Percentiles rank a stretch among this genome's conserved stretches.
Conservation (phyloP, 2,888 invertebrate species). For the Lycaena phlaeas region DNA sequence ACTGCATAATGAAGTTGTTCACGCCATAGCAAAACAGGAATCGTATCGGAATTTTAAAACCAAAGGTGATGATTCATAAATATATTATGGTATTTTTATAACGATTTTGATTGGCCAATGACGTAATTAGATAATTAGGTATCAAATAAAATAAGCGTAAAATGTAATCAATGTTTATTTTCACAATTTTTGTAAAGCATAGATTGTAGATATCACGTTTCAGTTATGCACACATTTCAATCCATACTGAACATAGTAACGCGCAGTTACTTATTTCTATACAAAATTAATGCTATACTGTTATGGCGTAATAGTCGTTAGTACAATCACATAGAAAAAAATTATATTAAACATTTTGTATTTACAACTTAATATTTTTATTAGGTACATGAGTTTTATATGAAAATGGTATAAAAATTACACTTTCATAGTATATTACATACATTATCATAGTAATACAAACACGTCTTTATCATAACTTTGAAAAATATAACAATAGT, state of each 20-base stretch:
- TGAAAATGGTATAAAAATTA: constrained; percentile 73
- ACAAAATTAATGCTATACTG: constrained; percentile 54
- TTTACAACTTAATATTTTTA: constrained; percentile 64
- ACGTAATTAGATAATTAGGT: too few relatives aligned
- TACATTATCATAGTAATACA: constrained; percentile 63
- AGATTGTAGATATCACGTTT: constrained; percentile 73
- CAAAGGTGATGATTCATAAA: too few relatives aligned
- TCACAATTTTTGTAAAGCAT: constrained; percentile 70
- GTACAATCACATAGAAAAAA: constrained; percentile 65
- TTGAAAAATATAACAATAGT: constrained; percentile 70
- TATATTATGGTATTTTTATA: too few relatives aligned
- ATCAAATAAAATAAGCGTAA: constrained; percentile 19
- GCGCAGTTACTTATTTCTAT: constrained; percentile 53
- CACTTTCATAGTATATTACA: constrained; percentile 63
- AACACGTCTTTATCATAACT: constrained; percentile 59
- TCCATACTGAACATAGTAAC: constrained; percentile 61
- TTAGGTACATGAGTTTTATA: constrained; percentile 70
- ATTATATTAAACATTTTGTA: constrained; percentile 59
- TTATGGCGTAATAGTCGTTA: constrained; percentile 62
- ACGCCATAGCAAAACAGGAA: too few relatives aligned
- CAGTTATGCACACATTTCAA: constrained; percentile 69
- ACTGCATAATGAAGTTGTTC: too few relatives aligned
- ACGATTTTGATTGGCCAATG: not conserved
- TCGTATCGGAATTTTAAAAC: too few relatives aligned
- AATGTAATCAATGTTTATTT: constrained; percentile 65